Evolutionary conservation across 2,113 vertebrate species (phyloP), one percentile per base, ranked within the genome.

Genomic region (Acanthochromis polyacanthus): DNA sequence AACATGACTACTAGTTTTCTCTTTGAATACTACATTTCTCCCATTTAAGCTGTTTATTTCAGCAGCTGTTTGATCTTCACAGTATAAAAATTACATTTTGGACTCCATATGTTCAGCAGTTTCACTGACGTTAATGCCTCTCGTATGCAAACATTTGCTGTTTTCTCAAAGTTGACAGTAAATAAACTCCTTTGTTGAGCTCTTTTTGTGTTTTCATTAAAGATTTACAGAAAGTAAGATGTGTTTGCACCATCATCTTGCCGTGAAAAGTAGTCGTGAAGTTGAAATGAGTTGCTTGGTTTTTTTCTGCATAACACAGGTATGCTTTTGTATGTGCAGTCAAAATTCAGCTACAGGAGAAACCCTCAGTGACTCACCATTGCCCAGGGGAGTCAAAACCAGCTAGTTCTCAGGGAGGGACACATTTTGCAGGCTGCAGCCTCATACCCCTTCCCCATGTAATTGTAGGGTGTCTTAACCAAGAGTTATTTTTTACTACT

Each of bases 391-490:
- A 83, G 28, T 60, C 50, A 17, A 20, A 79, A 45, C 25, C 60
- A 22, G 53, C 22, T 14, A 0, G 56, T 72, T 61, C 38, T 74
- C 56, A 57, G 73, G 72, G 85, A 86, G 64, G 68, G 53, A 71
- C 66, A 30, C 66, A 70, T 22, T 58, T 56, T 82, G 61, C 69
- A 36, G 55, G 57, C 86, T 76, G 62, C 71, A 30, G 66, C 60
- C 58, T 84, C 78, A 58, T 67, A 64, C 86, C 88, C 88, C 85
- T 58, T 81, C 88, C 79, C 43, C 82, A 25, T 88, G 74, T 92
- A 92, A 93, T 92, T 91, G 73, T 38, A 90, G 90, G 90, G 70
- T 91, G 46, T 53, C 14, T 82, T 86, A 83, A 83, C 85, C 89
- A 74, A 56, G 71, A 82, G 86, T 83, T 92, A 92, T 92, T 92